Conservation (phyloP, 2,888 invertebrate species). For the Xestobium rufovillosum region DNA sequence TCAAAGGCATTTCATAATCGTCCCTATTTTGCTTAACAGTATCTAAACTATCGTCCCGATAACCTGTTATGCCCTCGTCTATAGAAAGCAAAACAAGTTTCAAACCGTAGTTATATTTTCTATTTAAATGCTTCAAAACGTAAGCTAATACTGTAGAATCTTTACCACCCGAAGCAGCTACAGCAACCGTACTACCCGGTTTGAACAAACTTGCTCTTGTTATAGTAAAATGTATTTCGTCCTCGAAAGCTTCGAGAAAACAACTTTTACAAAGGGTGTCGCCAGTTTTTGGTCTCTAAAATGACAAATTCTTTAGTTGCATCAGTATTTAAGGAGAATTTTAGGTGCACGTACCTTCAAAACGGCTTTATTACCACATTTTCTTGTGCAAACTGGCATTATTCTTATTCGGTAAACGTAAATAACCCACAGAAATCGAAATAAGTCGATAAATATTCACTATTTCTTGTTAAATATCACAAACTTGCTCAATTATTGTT, state of each 20-base stretch:
- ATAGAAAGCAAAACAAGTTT: constrained; percentile 88
- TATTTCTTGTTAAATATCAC: too few species aligned
- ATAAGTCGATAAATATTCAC: too few species aligned
- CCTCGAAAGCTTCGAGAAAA: constrained; percentile 89
- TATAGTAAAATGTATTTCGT: constrained; percentile 91
- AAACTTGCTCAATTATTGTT: too few species aligned
- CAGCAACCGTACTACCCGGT: constrained; percentile 77
- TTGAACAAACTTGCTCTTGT: constrained; percentile 72
- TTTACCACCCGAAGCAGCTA: constrained; percentile 91
- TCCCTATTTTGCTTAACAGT: constrained; percentile 92
- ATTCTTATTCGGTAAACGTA: constrained; percentile 22
- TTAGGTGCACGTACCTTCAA: constrained; percentile 54
- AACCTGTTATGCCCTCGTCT: constrained; percentile 96
- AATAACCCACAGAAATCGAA: too few species aligned
- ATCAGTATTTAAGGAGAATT: constrained; percentile 1
- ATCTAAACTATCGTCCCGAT: constrained; percentile 92
- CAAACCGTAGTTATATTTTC: constrained; percentile 82
- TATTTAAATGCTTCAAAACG: constrained; percentile 83
- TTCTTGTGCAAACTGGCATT: constrained; percentile 66
- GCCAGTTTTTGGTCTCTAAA: constrained; percentile 82
- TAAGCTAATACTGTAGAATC: constrained; percentile 98
- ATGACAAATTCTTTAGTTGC: constrained; percentile 23
- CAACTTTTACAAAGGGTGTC: constrained; percentile 91
- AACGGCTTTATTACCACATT: constrained; percentile 68
- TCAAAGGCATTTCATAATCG: constrained; percentile 89